These are phyloP conservation scores for Harpagoxenus sublaevis DNA, from an alignment of 2,888 invertebrate species.

Conservation along the genomic window DNA sequence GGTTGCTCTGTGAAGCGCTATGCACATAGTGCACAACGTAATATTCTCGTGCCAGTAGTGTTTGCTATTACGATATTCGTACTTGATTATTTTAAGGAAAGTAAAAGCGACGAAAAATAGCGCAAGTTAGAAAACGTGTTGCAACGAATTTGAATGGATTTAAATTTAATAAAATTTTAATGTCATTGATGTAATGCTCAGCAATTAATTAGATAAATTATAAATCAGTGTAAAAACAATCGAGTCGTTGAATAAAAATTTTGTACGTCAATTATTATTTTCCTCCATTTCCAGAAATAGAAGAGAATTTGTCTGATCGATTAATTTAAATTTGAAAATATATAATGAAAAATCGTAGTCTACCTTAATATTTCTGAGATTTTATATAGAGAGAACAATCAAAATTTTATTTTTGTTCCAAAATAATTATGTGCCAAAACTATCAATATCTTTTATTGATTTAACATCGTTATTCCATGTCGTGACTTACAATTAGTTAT, in stretches of 20 bases:
- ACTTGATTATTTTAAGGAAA: conserved; percentile 30
- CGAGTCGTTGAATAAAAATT: not conserved
- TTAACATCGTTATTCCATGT: not conserved
- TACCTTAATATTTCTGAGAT: not conserved
- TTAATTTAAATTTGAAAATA: not conserved
- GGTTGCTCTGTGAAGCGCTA: conserved; percentile 26
- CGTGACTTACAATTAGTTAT: not conserved
- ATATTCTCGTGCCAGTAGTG: not conserved
- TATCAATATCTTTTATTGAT: not conserved
- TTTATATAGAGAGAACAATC: not conserved
- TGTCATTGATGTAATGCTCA: not conserved
- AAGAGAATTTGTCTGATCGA: not conserved
- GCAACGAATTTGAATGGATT: not conserved
- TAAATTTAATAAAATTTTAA: not conserved
- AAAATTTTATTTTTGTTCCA: not conserved
- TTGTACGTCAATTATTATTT: not conserved
- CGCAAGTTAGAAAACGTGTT: not conserved
- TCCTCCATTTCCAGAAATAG: not conserved
- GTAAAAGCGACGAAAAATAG: not conserved
- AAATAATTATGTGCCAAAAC: not conserved
- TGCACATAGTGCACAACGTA: conserved; percentile 34
- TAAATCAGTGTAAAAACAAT: not conserved
- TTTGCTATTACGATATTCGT: conserved; percentile 17
- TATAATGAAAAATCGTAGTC: not conserved
- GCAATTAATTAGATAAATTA: conserved; percentile 5